Base-by-base conservation (phyloP, 2,797 vertebrate genomes). In the Carduelis carduelis region DNA sequence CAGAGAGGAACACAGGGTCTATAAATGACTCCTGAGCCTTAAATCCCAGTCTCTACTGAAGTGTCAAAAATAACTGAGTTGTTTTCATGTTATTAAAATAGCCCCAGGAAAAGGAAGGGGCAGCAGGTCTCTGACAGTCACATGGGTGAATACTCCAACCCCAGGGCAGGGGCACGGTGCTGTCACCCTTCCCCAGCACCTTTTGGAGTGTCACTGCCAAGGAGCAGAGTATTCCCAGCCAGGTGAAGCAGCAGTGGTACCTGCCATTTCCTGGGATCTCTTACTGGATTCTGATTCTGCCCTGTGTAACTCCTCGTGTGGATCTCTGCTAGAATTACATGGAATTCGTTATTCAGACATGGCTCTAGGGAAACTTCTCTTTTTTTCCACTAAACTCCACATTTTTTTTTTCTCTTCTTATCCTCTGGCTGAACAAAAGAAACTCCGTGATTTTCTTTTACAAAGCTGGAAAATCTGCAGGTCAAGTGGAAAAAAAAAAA, bases 241-340 rank as follows among this genome's bases (percentile, higher is more conserved):
- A 43, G 75, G 24, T 0, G 0, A 43, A 32, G 9, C 34, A 76
- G 7, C 53, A 47, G 6, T 1, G 16, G 50, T 7, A 46, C 28
- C 74, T 84, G 47, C 43, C 60, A 3, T 32, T 32, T 53, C 41
- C 32, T 1, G 3, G 72, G 12, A 53, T 26, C 34, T 74, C 79
- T 14, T 2, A 4, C 2, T 37, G 43, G 15, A 34, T 76, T 65
- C 47, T 70, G 24, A 15, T 41, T 32, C 22, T 87, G 47, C 12
- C 32, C 41, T 12, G 14, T 34, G 34, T n/a, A 55, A 49, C 8
- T 39, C 46, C 32, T 55, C 30, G 7, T 16, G 43, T 41, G 72
- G 21, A 28, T 39, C 32, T 91, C 65, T 74, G 49, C 28, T 26
- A 39, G 52, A 93, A 59, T 76, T 66, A 71, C 77, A 65, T 20